Evolutionary conservation across 2,888 invertebrate genomes (phyloP).

Genomic region (Spisula solida): DNA sequence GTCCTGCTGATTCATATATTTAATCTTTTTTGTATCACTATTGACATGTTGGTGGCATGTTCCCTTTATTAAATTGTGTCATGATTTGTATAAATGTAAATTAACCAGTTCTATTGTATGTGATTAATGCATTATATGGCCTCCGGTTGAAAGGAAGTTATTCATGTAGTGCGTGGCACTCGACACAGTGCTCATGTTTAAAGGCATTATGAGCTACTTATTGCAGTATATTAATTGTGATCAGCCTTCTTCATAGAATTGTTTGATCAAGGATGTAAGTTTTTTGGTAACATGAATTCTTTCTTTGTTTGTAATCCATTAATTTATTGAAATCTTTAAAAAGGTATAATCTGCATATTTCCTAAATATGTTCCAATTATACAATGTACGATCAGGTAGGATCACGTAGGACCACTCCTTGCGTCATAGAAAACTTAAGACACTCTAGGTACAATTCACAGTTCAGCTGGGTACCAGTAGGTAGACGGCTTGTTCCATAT

Average conservation of each 20-base stretch:
- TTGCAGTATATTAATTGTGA: background rate
- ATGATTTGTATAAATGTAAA: slow-evolving; percentile 1
- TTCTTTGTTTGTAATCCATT: background rate
- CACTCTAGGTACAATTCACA: background rate
- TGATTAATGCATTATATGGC: background rate
- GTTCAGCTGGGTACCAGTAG: background rate
- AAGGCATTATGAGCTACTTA: background rate
- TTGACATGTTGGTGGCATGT: background rate
- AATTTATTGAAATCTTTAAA: background rate
- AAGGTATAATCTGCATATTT: background rate
- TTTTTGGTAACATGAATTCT: too few species aligned
- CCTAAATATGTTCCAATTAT: background rate
- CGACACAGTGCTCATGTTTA: background rate
- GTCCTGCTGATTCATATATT: background rate
- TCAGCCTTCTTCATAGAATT: background rate
- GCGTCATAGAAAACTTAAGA: background rate
- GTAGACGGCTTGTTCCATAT: background rate
- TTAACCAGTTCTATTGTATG: background rate
- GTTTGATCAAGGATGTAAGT: background rate
- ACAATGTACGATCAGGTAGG: too few species aligned
- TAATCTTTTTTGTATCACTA: background rate
- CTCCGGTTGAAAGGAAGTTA: background rate
- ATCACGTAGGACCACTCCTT: background rate
- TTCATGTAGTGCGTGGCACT: background rate
- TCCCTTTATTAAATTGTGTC: background rate